Evolutionary conservation across 2,113 vertebrate genomes (phyloP).

Genomic region (Paracanthobrama guichenoti): DNA sequence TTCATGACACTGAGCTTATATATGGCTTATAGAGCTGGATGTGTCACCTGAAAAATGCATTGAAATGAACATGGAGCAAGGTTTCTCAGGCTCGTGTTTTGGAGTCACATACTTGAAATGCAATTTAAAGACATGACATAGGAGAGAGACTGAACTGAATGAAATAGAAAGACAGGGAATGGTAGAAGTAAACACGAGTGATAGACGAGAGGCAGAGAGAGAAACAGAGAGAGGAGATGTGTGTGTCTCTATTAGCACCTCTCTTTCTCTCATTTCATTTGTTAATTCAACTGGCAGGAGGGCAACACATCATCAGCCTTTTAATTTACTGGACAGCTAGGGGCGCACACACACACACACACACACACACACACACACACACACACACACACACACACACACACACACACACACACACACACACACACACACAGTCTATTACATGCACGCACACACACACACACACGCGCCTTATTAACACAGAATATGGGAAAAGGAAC

Average conservation of each 20-base stretch:
- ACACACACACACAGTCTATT: not conserved
- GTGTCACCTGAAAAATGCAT: not conserved
- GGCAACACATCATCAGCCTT: constrained; percentile 79
- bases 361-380: no score
- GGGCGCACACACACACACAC: constrained; percentile 56
- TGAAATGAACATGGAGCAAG: not conserved
- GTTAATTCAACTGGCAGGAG: constrained; percentile 73
- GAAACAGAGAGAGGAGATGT: constrained; percentile 29
- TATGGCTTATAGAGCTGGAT: no score
- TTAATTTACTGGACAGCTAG: constrained; percentile 81
- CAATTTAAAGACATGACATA: not conserved
- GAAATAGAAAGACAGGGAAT: not conserved
- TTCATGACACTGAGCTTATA: no score
- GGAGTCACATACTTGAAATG: not conserved
- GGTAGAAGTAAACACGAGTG: not conserved
- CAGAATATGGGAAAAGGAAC: not conserved
- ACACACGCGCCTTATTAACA: not conserved
- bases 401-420: no score
- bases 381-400: no score
- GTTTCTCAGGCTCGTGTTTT: not conserved
- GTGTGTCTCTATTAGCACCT: constrained; percentile 44
- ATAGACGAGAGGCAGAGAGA: not conserved
- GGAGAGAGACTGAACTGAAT: not conserved
- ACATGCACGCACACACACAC: no score
- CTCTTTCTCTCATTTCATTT: constrained; percentile 76